Percentiles rank a stretch among this genome's conserved stretches.
These are phyloP conservation scores for Procavia capensis DNA, from an alignment of 2,113 vertebrate species.

Conservation along the genomic window DNA sequence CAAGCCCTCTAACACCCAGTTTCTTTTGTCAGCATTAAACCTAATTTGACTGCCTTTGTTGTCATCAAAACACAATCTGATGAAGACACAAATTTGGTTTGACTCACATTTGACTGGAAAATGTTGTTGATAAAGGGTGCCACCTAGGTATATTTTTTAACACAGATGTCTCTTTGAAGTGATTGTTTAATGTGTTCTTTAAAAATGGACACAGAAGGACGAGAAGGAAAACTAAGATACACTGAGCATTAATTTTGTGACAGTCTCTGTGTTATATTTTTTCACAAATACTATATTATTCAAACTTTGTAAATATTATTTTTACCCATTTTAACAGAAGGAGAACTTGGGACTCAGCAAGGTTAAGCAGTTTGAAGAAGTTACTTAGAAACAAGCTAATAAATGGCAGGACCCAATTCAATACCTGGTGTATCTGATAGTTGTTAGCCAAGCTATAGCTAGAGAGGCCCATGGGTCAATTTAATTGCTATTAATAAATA, in stretches of 20 bases:
- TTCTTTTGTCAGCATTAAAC: neutral
- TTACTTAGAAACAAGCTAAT: neutral
- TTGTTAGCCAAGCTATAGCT: constrained; percentile 5
- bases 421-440: neutral
- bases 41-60: neutral
- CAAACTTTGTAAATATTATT: constrained; percentile 16
- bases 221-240: neutral
- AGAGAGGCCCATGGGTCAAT: neutral
- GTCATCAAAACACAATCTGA: neutral
- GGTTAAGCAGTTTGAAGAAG: neutral
- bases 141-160: neutral
- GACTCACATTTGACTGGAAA: constrained; percentile 35
- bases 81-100: constrained; percentile 12
- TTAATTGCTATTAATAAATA: neutral
- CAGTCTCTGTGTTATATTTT: neutral
- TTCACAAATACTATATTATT: constrained; percentile 26
- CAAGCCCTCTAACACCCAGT: neutral
- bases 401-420: constrained; percentile 33
- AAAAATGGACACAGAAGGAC: constrained; percentile 30
- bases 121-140: neutral
- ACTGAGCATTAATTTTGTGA: neutral
- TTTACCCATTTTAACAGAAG: constrained; percentile 15
- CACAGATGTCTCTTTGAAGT: constrained; percentile 25
- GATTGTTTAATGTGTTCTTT: constrained; percentile 34
- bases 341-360: constrained; percentile 6